phyloP scores from a whole-genome alignment of 2,113 vertebrate species.

The Vidua macroura region DNA sequence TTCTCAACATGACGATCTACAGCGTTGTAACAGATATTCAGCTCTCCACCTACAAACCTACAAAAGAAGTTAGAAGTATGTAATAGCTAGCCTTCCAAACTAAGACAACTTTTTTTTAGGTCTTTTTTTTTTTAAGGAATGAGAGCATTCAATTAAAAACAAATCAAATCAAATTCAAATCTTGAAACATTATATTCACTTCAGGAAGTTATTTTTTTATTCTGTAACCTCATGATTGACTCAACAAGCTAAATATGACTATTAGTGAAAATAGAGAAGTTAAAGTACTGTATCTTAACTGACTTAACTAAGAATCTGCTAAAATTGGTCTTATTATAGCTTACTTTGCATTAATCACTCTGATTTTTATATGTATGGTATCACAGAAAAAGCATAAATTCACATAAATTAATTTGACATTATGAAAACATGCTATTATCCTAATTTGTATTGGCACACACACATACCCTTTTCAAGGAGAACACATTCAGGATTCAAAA shows the following conservation, averaged over 20 bases:
- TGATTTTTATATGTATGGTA: neutral
- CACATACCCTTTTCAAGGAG: neutral
- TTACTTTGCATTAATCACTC: neutral
- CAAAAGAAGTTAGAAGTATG: constrained; percentile 19
- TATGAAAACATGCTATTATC: neutral
- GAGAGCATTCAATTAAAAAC: neutral
- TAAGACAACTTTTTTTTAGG: neutral
- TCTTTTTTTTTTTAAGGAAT: neutral
- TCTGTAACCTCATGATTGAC: neutral
- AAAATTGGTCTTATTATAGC: neutral
- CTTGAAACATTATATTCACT: neutral
- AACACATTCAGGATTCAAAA: neutral
- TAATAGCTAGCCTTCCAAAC: neutral
- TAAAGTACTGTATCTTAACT: neutral
- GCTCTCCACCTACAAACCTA: constrained; percentile 91
- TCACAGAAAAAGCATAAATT: neutral
- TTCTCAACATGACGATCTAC: constrained; percentile 90
- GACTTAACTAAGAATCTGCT: neutral
- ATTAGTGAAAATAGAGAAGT: neutral
- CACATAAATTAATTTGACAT: neutral
- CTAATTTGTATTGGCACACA: neutral
- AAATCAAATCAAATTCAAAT: neutral
- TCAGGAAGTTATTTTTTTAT: neutral
- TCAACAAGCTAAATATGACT: neutral
- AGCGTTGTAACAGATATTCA: constrained; percentile 95